Percentiles rank a stretch among this genome's conserved stretches.
phyloP scores from a whole-genome alignment of 1,140 invertebrate species.

The Drosophila yakuba region DNA sequence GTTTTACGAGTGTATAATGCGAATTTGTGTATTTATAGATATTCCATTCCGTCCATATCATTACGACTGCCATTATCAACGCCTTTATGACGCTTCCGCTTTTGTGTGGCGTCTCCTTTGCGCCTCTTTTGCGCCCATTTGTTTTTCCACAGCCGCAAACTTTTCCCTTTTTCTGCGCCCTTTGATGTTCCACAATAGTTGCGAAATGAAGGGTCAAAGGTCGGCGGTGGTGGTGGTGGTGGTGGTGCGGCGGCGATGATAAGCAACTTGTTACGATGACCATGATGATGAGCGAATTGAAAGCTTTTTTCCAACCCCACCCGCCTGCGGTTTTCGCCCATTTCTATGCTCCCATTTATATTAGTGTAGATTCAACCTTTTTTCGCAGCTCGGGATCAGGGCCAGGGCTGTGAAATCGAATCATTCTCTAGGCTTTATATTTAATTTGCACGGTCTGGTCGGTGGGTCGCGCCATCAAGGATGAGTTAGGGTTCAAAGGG shows the following conservation, averaged over 20 bases:
- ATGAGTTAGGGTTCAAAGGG: conserved; percentile 27
- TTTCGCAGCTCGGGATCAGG: conserved; percentile 17
- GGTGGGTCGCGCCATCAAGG: neutral
- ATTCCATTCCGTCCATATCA: conserved; percentile 15
- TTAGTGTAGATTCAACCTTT: conserved; percentile 1
- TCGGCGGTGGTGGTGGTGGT: neutral
- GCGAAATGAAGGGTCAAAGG: conserved; percentile 14
- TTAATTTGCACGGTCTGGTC: conserved; percentile 73
- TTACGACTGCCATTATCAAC: conserved; percentile 42
- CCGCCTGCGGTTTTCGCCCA: conserved; percentile 33
- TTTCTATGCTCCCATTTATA: conserved; percentile 17
- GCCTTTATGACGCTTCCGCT: conserved; percentile 38
- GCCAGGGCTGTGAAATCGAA: conserved; percentile 55
- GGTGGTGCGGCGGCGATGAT: conserved; percentile 21
- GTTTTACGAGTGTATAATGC: neutral
- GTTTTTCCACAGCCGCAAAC: conserved; percentile 21
- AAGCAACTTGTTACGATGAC: conserved; percentile 61
- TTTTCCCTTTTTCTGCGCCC: conserved; percentile 22
- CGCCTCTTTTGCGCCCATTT: conserved; percentile 14
- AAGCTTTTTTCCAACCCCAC: conserved; percentile 9
- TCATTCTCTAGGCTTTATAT: conserved; percentile 73
- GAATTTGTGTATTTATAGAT: conserved; percentile 29
- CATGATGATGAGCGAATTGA: conserved; percentile 49
- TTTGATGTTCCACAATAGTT: conserved; percentile 47
- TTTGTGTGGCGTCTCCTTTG: conserved; percentile 24